Percentiles rank a stretch among this genome's conserved stretches.
phyloP scores from a whole-genome alignment of 2,797 vertebrate species.

The Harpagifer antarcticus region DNA sequence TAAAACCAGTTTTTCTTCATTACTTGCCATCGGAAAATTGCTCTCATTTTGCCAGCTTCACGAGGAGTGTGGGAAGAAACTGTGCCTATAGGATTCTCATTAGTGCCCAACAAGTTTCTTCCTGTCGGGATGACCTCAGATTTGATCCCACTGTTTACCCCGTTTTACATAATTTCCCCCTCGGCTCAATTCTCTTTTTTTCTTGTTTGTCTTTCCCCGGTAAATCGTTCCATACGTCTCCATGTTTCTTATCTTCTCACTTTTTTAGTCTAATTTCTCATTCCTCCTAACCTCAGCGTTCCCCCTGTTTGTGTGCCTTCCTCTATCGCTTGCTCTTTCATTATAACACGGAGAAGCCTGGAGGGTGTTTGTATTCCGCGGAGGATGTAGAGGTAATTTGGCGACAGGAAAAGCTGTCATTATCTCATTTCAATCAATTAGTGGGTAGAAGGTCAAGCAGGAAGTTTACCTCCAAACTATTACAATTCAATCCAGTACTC shows the following conservation, averaged over 20 bases:
- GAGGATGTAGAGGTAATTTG: slow-evolving; percentile 71
- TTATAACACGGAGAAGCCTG: slow-evolving; percentile 41
- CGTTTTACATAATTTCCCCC: slow-evolving; percentile 45
- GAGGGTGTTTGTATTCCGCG: slow-evolving; percentile 66
- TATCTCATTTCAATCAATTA: slow-evolving; percentile 82
- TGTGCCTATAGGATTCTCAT: slow-evolving; percentile 35
- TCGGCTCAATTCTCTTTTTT: neutral
- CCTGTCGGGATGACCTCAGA: slow-evolving; percentile 56
- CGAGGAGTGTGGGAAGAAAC: slow-evolving; percentile 46
- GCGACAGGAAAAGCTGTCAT: slow-evolving; percentile 78
- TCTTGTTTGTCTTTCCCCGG: neutral
- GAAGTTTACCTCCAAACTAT: slow-evolving; percentile 52
- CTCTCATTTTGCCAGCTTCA: neutral
- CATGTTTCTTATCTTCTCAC: slow-evolving; percentile 20
- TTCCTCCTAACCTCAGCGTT: slow-evolving; percentile 13
- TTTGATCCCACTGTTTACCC: slow-evolving; percentile 45
- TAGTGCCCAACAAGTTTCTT: slow-evolving; percentile 43
- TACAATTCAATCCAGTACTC: neutral
- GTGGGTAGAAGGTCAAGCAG: slow-evolving; percentile 60
- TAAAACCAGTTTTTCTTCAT: neutral
- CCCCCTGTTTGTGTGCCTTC: slow-evolving; percentile 20
- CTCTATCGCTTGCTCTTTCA: slow-evolving; percentile 25
- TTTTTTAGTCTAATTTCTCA: slow-evolving; percentile 5
- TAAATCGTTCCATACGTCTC: slow-evolving; percentile 10
- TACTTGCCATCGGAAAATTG: slow-evolving; percentile 7